Conservation (phyloP, 2,113 vertebrate genomes). For the Siniperca chuatsi region DNA sequence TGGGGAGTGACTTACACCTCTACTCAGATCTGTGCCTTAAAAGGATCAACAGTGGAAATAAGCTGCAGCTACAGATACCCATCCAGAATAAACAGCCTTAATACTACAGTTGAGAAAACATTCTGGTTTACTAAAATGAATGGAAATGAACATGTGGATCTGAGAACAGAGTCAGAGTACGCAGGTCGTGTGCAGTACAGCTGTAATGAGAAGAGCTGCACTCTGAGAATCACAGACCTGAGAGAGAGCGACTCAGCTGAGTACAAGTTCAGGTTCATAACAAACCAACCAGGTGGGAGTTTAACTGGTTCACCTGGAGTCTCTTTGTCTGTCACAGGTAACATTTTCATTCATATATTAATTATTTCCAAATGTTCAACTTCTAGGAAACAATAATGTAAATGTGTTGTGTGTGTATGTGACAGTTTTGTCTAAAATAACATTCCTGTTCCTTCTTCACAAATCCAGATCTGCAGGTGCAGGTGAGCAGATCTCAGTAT, state of each 20-base stretch:
- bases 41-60: constrained; percentile 35
- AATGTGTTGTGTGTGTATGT: neutral
- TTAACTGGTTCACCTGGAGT: constrained; percentile 5
- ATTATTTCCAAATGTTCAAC: neutral
- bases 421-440: neutral
- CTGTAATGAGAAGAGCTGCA: fast-evolving
- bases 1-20: neutral
- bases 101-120: neutral
- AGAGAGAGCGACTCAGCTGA: constrained; percentile 31
- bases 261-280: constrained; percentile 43
- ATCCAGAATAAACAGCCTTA: fast-evolving
- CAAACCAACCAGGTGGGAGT: neutral
- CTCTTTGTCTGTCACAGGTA: constrained; percentile 40
- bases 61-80: neutral
- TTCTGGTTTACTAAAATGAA: neutral
- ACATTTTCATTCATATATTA: neutral
- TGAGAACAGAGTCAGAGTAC: neutral
- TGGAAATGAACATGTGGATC: neutral
- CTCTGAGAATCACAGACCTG: constrained; percentile 35
- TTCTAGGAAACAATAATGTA: neutral
- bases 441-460: neutral
- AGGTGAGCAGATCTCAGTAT: no score
- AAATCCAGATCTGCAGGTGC: neutral
- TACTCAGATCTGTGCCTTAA: constrained; percentile 5
- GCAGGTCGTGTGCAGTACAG: neutral